Base-by-base conservation (phyloP, 2,113 vertebrate species). In the Eolophus roseicapilla region DNA sequence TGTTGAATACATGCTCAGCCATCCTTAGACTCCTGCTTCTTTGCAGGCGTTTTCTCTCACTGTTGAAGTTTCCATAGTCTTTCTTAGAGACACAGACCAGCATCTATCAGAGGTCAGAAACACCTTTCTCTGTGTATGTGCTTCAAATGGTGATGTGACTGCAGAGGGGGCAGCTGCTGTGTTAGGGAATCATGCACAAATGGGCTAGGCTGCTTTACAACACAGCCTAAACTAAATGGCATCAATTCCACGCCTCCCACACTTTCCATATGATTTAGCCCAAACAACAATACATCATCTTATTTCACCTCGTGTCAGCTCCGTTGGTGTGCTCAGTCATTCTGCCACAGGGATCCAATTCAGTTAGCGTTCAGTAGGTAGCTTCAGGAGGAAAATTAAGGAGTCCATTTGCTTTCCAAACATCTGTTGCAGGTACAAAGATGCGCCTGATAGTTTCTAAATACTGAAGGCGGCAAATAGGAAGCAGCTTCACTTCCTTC, bases 371-470 rank as follows among this genome's bases (percentile, higher is more conserved):
- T 79, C 64, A 64, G n/a, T 20, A 44, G 43, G 35, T 62, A 82
- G 29, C 31, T 60, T 35, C 62, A 63, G 33, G 43, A 83, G 76
- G 76, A 93, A 77, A 83, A 91, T 71, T 65, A 76, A 86, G 50
- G 33, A 88, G 24, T 35, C 31, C 21, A 20, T 95, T 81, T 86
- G 53, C 43, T 93, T 92, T 65, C 39, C 44, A 84, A 84, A 65
- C 18, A 4, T 65, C 78, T 86, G 3, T 90, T 94, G 37, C 46
- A 62, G 59, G 44, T 91, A 74, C 20, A 73, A 33, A 77, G 49
- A n/a, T 74, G 35, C 14, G 67, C 41, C 28, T 83, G 13, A 24
- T 21, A 49, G 15, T 55, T 88, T 86, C 59, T 35, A 46, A 46
- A 70, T 53, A 81, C 6, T 31, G 35, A 44, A 62, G 53, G 29